phyloP scores from a whole-genome alignment of 2,797 vertebrate species.

The Nyctibius grandis region DNA sequence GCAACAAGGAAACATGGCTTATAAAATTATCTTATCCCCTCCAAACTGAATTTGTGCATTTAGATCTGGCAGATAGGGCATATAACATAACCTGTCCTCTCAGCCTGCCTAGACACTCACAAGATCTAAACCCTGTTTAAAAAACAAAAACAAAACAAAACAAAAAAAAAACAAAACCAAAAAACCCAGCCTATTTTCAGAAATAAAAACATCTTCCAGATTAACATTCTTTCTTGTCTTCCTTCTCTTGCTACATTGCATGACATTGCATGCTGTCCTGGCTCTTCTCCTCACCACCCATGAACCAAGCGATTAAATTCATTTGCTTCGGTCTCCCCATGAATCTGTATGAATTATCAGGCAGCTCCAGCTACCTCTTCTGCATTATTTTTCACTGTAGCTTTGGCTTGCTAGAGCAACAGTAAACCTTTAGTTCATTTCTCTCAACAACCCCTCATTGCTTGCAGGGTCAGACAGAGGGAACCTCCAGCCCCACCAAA shows the following conservation, averaged over 20 bases:
- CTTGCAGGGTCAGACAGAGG: background rate
- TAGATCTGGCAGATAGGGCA: background rate
- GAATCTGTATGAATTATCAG: constrained; percentile 47
- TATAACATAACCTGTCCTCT: background rate
- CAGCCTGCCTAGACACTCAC: background rate
- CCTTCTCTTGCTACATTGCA: background rate
- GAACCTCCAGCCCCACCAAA: background rate
- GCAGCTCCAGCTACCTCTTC: background rate
- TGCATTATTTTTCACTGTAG: constrained; percentile 16
- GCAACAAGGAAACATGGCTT: background rate
- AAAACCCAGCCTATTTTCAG: background rate
- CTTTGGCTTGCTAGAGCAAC: background rate
- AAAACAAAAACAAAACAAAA: background rate
- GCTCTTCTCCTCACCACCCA: constrained; percentile 7
- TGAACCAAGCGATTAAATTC: constrained; percentile 26
- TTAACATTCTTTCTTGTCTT: background rate
- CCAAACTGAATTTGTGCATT: background rate
- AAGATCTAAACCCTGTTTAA: background rate
- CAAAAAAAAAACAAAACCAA: no score
- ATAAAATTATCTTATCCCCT: background rate
- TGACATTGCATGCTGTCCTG: background rate
- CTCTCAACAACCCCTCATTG: background rate
- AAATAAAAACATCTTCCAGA: background rate
- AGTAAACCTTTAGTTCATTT: constrained; percentile 32
- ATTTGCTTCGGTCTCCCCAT: background rate